A percentile compares a stretch with the other conserved stretches of the same genome.
phyloP scores from a whole-genome alignment of 2,888 invertebrate species.

The Ornithoptera priamus region DNA sequence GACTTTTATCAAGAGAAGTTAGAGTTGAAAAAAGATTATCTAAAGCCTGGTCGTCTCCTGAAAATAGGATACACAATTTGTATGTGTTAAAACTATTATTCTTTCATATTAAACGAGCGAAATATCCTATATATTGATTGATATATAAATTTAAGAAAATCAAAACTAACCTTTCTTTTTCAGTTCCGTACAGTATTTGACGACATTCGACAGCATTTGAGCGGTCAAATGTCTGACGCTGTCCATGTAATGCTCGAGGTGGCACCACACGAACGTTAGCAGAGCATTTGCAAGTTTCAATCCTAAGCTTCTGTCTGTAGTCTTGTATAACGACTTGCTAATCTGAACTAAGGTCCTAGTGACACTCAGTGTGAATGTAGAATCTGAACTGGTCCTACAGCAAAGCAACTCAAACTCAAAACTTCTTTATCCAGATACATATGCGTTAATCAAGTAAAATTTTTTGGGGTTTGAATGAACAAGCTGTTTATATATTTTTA shows the following conservation, averaged over 20 bases:
- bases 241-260: constrained; percentile 83
- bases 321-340: constrained; percentile 43
- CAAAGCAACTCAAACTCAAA: too few species aligned
- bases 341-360: constrained; percentile 56
- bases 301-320: constrained; percentile 32
- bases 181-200: constrained; percentile 48
- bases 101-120: too few species aligned
- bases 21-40: constrained; percentile 55
- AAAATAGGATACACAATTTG: not conserved
- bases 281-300: constrained; percentile 40
- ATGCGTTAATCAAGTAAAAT: too few species aligned
- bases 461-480: not conserved
- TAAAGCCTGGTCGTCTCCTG: constrained; percentile 48
- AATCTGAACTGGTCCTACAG: constrained; percentile 59
- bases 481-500: not conserved
- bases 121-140: too few species aligned
- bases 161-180: constrained; percentile 50
- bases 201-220: constrained; percentile 59
- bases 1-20: constrained; percentile 40
- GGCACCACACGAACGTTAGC: constrained; percentile 74
- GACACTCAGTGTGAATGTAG: constrained; percentile 53
- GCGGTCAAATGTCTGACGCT: constrained; percentile 81
- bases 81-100: too few species aligned
- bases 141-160: not conserved
- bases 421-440: too few species aligned